Percentiles rank a stretch among this genome's conserved stretches.
These are phyloP conservation scores for Heterodera carotae DNA, from an alignment of 1,140 invertebrate species.

Conservation along the genomic window DNA sequence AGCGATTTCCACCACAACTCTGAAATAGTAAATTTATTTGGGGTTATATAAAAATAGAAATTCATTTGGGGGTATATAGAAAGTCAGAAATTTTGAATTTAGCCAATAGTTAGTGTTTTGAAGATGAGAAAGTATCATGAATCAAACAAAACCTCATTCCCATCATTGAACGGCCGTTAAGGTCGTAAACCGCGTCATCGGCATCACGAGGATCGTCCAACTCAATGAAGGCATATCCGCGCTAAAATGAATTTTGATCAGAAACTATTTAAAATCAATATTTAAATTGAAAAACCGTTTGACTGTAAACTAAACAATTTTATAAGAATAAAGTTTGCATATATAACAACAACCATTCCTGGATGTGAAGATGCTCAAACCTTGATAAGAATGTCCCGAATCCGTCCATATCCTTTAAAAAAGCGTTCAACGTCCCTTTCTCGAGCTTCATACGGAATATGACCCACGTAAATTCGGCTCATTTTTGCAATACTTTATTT, in stretches of 20 bases:
- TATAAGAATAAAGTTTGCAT: too few relatives aligned
- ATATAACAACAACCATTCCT: not conserved
- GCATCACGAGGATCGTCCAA: slow-evolving; percentile 42
- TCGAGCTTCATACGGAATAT: slow-evolving; percentile 49
- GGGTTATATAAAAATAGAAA: too few relatives aligned
- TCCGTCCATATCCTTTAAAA: slow-evolving; percentile 53
- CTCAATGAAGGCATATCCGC: slow-evolving; percentile 52
- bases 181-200: slow-evolving; percentile 51
- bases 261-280: too few relatives aligned
- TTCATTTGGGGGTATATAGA: too few relatives aligned
- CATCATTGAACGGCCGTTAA: slow-evolving; percentile 51
- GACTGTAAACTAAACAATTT: too few relatives aligned
- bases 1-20: slow-evolving; percentile 52
- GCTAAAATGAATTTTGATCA: slow-evolving; percentile 24
- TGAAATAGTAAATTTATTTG: slow-evolving; percentile 36
- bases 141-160: slow-evolving; percentile 45
- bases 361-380: not conserved
- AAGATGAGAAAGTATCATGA: too few relatives aligned
- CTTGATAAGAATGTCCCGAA: slow-evolving; percentile 56
- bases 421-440: slow-evolving; percentile 52
- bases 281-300: too few relatives aligned
- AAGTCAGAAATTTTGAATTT: too few relatives aligned
- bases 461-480: slow-evolving; percentile 44
- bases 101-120: too few relatives aligned
- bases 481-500: not conserved